Evolutionary conservation across 2,888 invertebrate species (phyloP).

Genomic region (Monopis laevigella): DNA sequence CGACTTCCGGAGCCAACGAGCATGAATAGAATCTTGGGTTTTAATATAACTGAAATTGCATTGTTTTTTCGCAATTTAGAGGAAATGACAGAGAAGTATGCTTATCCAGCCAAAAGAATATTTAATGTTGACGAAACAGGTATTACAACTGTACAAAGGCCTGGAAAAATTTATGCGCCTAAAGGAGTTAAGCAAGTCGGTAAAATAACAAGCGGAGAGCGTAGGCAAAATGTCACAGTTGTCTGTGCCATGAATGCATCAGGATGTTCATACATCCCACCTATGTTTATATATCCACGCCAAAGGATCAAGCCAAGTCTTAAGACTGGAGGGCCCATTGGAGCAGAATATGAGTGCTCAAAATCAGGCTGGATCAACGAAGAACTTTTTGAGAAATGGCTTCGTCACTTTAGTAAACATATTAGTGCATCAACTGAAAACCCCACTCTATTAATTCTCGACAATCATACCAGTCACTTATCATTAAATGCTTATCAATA

Average conservation of each 20-base stretch:
- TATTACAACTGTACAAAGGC: no score
- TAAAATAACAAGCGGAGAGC: no score
- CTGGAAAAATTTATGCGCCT: no score
- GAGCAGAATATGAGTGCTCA: slow-evolving; percentile 14
- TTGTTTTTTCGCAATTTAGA: neutral
- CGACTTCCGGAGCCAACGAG: no score
- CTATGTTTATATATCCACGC: slow-evolving; percentile 19
- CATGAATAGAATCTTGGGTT: neutral
- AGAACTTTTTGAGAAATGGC: slow-evolving; percentile 17
- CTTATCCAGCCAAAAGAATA: no score
- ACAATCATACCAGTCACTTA: no score
- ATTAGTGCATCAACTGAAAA: slow-evolving; percentile 16
- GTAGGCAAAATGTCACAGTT: no score
- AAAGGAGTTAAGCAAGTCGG: no score
- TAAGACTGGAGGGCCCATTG: slow-evolving; percentile 13
- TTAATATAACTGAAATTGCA: neutral
- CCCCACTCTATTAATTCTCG: no score
- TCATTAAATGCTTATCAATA: no score
- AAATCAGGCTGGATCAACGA: slow-evolving; percentile 18
- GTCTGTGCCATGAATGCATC: no score
- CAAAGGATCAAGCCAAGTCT: slow-evolving; percentile 17
- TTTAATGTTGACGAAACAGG: no score
- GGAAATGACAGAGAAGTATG: slow-evolving; percentile 8
- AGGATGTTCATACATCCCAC: slow-evolving; percentile 17
- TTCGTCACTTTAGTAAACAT: slow-evolving; percentile 16